Base-by-base conservation (phyloP, 2,797 vertebrate species). In the Thamnophis elegans region DNA sequence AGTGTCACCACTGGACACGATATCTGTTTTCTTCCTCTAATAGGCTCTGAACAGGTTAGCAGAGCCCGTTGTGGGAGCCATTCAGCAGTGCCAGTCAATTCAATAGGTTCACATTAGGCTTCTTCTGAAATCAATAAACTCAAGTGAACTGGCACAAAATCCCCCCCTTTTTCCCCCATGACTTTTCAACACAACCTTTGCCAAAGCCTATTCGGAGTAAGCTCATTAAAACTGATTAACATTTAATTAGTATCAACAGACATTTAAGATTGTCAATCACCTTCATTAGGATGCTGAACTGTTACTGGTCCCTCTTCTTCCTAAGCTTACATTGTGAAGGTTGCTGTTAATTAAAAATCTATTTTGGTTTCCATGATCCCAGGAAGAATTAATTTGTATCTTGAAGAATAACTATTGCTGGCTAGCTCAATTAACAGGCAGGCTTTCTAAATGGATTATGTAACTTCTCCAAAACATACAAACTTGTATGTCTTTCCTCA, bases 71-170 rank as follows among this genome's bases (percentile, higher is more conserved):
- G 58, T 4, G 51, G 14, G 42, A 73, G 60, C 18, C 8, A 58
- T 56, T 78, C 85, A 78, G 22, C 2, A 6, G 36, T 87, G 92
- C 42, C 92, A 87, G 53, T 92, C 92, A 87, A 73, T 42, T 92
- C 32, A 14, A 36, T 32, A 54, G 89, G 54, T 87, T 90, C 32
- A 53, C 18, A 32, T 90, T 60, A 60, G 25, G 13, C 12, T 88
- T 47, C 25, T 60, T 60, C 62, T 32, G 22, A n/a, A 68, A 68
- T 56, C 62, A 60, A 14, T 55, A 18, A 55, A 28, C 20, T 53
- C 51, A 42, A 28, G 16, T 28, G 25, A 53, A 85, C 85, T 60
- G 36, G 36, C 55, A 53, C 55, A 42, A 86, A 53, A n/a, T 85
- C 58, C 32, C 14, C 12, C 47, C 1, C 5, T 12, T 26, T 36